phyloP scores from a whole-genome alignment of 2,113 vertebrate genomes.

The Solenodon paradoxus region DNA sequence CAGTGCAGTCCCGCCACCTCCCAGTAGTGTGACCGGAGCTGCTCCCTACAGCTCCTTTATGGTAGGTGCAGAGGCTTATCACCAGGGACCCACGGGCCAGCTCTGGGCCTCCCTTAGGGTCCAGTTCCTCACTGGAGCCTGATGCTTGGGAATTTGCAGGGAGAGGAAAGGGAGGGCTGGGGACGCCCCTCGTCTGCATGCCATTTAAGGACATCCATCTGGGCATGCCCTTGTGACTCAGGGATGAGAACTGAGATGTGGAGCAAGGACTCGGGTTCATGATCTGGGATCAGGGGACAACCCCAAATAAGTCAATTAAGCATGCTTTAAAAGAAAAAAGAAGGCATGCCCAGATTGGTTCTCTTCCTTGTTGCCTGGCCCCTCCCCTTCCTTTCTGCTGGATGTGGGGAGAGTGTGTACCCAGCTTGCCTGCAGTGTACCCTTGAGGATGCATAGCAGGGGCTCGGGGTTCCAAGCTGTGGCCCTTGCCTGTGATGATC shows the following conservation, averaged over 20 bases:
- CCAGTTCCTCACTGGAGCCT: neutral
- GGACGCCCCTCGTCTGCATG: neutral
- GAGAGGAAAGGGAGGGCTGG: neutral
- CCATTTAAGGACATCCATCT: too few relatives aligned
- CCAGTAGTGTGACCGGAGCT: constrained; percentile 86
- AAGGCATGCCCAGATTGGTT: too few relatives aligned
- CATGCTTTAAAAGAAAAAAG: too few relatives aligned
- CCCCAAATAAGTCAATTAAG: too few relatives aligned
- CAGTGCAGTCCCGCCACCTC: constrained; percentile 86
- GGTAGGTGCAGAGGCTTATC: constrained; percentile 78
- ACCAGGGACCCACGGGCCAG: neutral
- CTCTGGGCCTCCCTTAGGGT: neutral
- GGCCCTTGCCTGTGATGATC: neutral
- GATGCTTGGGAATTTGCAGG: neutral
- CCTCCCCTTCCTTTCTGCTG: neutral
- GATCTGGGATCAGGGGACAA: too few relatives aligned
- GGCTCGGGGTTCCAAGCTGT: neutral
- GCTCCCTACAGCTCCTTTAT: constrained; percentile 93
- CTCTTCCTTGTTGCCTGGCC: too few relatives aligned
- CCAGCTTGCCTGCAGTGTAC: neutral
- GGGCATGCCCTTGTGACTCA: too few relatives aligned
- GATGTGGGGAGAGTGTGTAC: rapidly evolving
- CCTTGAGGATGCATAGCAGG: neutral
- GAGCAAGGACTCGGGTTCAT: too few relatives aligned
- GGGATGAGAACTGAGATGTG: too few relatives aligned